Evolutionary conservation across 2,888 invertebrate species (phyloP), one percentile per base, ranked within the genome.

Genomic region (Tridacna gigas): DNA sequence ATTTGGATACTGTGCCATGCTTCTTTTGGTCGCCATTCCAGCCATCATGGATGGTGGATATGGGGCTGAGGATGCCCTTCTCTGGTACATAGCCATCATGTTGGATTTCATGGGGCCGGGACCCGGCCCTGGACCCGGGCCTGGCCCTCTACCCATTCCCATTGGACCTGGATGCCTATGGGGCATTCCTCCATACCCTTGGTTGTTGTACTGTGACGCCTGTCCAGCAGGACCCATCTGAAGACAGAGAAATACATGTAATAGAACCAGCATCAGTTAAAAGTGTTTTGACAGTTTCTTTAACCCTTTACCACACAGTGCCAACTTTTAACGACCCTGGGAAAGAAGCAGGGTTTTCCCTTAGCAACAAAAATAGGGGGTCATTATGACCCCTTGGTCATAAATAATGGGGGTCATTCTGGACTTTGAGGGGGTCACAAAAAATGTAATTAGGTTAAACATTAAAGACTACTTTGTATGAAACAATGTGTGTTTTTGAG

Each of bases 41-140:
- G 77, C 74, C 80, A 86, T 86, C 94, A 98, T 97, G 97, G 97
- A 97, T 82, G 97, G 97, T 20, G 97, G 97, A 95, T 98, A 98
- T 1, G 88, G 88, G 11, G 86, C 85, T 0, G 98, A 98, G 74
- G 97, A 96, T 95, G 97, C 96, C 93, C 98, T 96, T 28, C 91
- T 79, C 79, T 88, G 89, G 77, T 90, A 90, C 90, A 91, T 91
- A 51, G 86, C 88, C 89, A 90, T 89, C 74, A 84, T 83, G 48
- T 88, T 86, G 77, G 86, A 88, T 80, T 88, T 88, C 71, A 88
- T 88, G 3, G 86, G 86, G 11, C 83, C 83, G 0, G 81, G 81
- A 9, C 82, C 86, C 20, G 90, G 90, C 28, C 91, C 91, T 7
- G 91, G 91, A 12, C 90, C 92, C 5, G 91, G 91, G 3, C 91